Evolutionary conservation across 2,888 invertebrate species (phyloP).

Genomic region (Siphlonurus alternatus): DNA sequence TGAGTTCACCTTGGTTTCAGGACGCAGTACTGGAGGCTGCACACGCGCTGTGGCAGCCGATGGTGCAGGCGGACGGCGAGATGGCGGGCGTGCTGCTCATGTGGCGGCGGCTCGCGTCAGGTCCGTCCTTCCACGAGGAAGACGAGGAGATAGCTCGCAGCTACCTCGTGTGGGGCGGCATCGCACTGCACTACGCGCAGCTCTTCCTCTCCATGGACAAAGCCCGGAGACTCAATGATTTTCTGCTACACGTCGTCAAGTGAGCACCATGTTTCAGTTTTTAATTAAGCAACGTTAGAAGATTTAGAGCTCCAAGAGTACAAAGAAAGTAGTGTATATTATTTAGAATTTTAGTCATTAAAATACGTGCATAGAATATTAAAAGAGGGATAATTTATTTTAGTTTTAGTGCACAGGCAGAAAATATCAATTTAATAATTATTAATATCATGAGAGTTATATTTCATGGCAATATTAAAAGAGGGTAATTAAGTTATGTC

Average conservation of each 20-base stretch:
- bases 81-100: slow-evolving; percentile 50
- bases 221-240: slow-evolving; percentile 56
- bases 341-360: not conserved
- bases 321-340: not conserved
- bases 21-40: not conserved
- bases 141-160: slow-evolving; percentile 51
- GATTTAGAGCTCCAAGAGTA: not conserved
- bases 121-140: slow-evolving; percentile 38
- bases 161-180: slow-evolving; percentile 50
- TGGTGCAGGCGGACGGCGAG: slow-evolving; percentile 42
- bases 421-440: too few species aligned
- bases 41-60: slow-evolving; percentile 33
- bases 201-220: slow-evolving; percentile 49
- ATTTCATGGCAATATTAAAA: too few species aligned
- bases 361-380: too few species aligned
- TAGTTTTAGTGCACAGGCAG: too few species aligned
- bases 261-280: slow-evolving; percentile 30
- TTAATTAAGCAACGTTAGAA: slow-evolving; percentile 3
- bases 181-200: slow-evolving; percentile 49
- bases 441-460: too few species aligned
- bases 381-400: too few species aligned
- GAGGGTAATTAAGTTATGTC: too few species aligned
- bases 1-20: too few species aligned
- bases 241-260: slow-evolving; percentile 65
- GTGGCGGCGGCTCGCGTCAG: slow-evolving; percentile 33